phyloP scores from a whole-genome alignment of 2,888 invertebrate species.

The Amorpha juglandis region DNA sequence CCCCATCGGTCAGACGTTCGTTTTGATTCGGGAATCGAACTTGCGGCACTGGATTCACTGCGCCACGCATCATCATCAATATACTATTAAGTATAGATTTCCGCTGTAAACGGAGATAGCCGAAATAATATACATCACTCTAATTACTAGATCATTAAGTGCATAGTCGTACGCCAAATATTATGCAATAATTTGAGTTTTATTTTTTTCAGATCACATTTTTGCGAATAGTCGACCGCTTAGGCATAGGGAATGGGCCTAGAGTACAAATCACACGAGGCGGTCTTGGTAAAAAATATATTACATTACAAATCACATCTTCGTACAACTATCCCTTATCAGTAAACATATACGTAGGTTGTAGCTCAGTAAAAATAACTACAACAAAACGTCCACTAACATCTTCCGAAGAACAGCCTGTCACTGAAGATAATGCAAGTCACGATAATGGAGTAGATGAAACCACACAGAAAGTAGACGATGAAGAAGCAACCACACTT shows the following conservation, averaged over 20 bases:
- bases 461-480: neutral
- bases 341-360: constrained; percentile 69
- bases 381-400: constrained; percentile 2
- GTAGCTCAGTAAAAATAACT: constrained; percentile 35
- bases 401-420: constrained; percentile 19
- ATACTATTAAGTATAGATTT: too few relatives aligned
- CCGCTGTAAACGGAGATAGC: too few relatives aligned
- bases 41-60: too few relatives aligned
- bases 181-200: too few relatives aligned
- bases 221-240: constrained; percentile 63
- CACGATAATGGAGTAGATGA: neutral
- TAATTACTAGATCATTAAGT: too few relatives aligned
- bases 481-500: neutral
- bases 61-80: too few relatives aligned
- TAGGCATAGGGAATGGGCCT: constrained; percentile 60
- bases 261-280: constrained; percentile 57
- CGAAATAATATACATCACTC: too few relatives aligned
- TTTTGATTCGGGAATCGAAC: too few relatives aligned
- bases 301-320: constrained; percentile 56
- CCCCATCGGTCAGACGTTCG: too few relatives aligned
- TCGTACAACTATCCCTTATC: constrained; percentile 61
- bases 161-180: too few relatives aligned
- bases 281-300: constrained; percentile 57
- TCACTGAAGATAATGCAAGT: constrained; percentile 21
- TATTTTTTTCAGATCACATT: constrained; percentile 64